A percentile compares a stretch with the other conserved stretches of the same genome.
Conservation (phyloP, 2,113 vertebrate genomes). For the Leucosticte australis region DNA sequence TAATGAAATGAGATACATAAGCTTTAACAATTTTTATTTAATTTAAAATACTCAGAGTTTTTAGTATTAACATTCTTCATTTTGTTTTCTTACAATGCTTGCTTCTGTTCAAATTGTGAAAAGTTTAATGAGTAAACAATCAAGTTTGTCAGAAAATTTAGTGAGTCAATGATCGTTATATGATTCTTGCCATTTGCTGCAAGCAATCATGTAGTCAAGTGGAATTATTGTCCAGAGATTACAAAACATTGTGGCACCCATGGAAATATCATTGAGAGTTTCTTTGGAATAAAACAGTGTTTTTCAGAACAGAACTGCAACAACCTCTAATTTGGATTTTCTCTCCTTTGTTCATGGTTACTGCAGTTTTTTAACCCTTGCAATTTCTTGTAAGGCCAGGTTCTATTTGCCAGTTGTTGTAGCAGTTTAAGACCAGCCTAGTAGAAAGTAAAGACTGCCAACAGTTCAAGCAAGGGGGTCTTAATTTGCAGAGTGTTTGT, state of each 20-base stretch:
- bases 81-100: background rate
- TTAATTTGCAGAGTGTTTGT: background rate
- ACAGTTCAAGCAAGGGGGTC: background rate
- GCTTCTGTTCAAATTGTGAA: background rate
- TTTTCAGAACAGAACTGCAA: background rate
- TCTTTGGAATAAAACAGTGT: background rate
- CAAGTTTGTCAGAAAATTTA: background rate
- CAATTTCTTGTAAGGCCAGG: background rate
- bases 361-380: background rate
- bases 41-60: background rate
- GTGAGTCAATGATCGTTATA: background rate
- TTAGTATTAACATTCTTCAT: background rate
- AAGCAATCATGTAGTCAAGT: background rate
- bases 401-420: background rate
- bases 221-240: background rate
- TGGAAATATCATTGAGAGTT: background rate
- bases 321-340: background rate
- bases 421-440: background rate
- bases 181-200: conserved; percentile 10
- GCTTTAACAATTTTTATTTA: background rate
- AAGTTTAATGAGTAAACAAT: background rate
- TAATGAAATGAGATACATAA: background rate
- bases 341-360: background rate
- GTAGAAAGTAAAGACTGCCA: background rate
- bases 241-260: background rate